Conservation (phyloP, 1,140 invertebrate species). For the Copidosoma floridanum region DNA sequence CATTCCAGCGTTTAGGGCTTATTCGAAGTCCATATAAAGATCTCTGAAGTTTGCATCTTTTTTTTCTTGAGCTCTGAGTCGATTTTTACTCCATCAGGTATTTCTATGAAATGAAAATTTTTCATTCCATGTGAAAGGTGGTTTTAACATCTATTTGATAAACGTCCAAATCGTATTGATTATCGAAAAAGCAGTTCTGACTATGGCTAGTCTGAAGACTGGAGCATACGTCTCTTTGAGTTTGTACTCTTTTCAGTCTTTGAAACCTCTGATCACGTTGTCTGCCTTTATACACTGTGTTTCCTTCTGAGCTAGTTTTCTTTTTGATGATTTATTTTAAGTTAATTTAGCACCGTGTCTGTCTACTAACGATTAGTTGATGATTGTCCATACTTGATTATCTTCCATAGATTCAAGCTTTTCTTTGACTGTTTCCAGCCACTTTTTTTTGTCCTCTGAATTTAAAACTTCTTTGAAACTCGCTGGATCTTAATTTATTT, state of each 20-base stretch:
- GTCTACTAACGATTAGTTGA: too few species aligned
- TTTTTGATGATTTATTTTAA: neutral
- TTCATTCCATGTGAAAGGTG: neutral
- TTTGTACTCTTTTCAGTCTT: neutral
- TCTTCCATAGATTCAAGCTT: conserved; percentile 10
- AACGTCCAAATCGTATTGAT: too few species aligned
- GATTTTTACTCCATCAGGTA: too few species aligned
- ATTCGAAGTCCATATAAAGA: too few species aligned
- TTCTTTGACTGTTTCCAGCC: too few species aligned
- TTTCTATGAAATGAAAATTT: too few species aligned
- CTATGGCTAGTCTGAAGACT: neutral
- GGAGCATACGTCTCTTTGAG: neutral
- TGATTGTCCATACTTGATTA: conserved; percentile 18
- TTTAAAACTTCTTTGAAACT: conserved; percentile 7
- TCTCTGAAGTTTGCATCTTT: too few species aligned
- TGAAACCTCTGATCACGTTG: conserved; percentile 2
- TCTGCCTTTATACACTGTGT: neutral
- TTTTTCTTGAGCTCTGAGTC: too few species aligned
- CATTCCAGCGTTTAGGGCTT: too few species aligned
- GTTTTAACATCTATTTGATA: too few species aligned
- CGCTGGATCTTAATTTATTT: conserved; percentile 3
- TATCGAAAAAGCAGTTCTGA: neutral
- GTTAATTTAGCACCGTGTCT: too few species aligned
- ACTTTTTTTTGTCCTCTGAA: neutral
- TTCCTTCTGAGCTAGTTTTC: neutral